A percentile compares a stretch with the other conserved stretches of the same genome.
phyloP scores from a whole-genome alignment of 2,797 vertebrate species.

The Alca torda region DNA sequence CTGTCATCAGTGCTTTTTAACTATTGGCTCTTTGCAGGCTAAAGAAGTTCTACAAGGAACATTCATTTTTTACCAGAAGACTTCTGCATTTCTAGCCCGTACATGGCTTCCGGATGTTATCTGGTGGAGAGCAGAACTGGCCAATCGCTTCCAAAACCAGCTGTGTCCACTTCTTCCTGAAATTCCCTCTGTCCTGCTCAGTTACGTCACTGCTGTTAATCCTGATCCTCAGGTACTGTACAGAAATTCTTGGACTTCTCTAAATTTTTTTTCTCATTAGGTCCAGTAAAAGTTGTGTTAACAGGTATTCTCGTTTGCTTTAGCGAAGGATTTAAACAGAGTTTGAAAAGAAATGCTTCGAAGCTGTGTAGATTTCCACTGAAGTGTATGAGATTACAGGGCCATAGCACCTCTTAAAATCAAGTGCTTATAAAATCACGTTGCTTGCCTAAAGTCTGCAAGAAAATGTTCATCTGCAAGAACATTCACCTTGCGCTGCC shows the following conservation, averaged over 20 bases:
- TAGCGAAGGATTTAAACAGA: neutral
- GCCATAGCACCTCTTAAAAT: neutral
- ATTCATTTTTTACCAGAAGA: constrained; percentile 61
- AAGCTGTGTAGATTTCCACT: neutral
- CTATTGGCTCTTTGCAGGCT: constrained; percentile 56
- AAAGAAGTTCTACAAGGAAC: constrained; percentile 7
- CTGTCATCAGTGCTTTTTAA: neutral
- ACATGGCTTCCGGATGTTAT: constrained; percentile 52
- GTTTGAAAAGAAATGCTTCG: neutral
- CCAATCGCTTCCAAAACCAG: constrained; percentile 43
- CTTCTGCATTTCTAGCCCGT: constrained; percentile 68
- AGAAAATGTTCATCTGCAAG: neutral
- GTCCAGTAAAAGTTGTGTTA: neutral
- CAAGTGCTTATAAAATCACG: neutral
- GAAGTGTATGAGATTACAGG: neutral
- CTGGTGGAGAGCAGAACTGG: constrained; percentile 69
- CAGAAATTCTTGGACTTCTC: neutral
- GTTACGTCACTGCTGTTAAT: constrained; percentile 52
- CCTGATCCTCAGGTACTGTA: constrained; percentile 66
- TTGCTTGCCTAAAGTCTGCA: neutral
- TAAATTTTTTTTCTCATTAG: neutral
- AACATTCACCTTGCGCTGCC: neutral
- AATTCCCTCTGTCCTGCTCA: constrained; percentile 69
- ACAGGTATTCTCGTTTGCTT: neutral
- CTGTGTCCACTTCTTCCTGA: constrained; percentile 20